phyloP scores from a whole-genome alignment of 2,888 invertebrate genomes.

The Cosmopolites sordidus region DNA sequence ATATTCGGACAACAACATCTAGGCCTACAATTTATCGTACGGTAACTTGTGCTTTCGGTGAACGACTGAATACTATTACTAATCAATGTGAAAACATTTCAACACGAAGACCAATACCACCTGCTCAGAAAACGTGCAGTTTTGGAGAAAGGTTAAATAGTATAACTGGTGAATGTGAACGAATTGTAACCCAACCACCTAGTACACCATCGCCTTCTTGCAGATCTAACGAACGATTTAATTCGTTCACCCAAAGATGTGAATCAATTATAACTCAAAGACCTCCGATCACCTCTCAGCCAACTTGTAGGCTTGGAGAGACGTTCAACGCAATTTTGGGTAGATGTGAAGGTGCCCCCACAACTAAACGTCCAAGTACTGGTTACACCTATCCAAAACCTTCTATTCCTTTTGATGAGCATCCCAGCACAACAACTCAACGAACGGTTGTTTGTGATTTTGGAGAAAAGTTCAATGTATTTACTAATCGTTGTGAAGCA shows the following conservation, averaged over 20 bases:
- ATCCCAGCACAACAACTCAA: background rate
- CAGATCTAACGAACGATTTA: background rate
- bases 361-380: background rate
- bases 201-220: constrained; percentile 15
- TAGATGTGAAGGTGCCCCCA: constrained; percentile 12
- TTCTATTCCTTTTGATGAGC: background rate
- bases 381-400: constrained; percentile 9
- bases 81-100: constrained; percentile 32
- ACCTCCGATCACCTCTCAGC: background rate
- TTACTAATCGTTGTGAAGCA: constrained; percentile 1
- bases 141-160: constrained; percentile 17
- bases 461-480: background rate
- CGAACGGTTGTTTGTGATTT: background rate
- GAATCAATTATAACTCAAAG: constrained; percentile 25
- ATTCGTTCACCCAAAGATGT: constrained; percentile 1
- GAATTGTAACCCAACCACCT: constrained; percentile 28
- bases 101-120: constrained; percentile 4
- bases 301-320: constrained; percentile 10
- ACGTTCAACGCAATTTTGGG: constrained; percentile 6
- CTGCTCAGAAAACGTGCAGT: constrained; percentile 20
- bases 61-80: constrained; percentile 28
- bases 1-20: too few relatives aligned
- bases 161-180: constrained; percentile 39
- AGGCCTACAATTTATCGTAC: constrained; percentile 20
- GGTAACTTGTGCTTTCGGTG: constrained; percentile 41